Base-by-base conservation (phyloP, 1,140 invertebrate genomes). In the Papilio polytes region DNA sequence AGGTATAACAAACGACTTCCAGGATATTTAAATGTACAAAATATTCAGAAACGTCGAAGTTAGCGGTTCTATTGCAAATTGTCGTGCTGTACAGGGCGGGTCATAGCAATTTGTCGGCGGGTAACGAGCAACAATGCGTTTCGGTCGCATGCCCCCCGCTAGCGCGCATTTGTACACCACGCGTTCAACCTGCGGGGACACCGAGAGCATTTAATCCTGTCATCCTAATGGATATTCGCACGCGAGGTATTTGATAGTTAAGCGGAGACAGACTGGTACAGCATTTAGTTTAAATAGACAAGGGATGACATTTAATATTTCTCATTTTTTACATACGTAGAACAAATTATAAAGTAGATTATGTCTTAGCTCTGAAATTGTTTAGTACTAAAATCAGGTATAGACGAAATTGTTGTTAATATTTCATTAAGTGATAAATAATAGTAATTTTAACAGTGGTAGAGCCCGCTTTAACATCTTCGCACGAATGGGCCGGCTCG, bases 51-150 rank as follows among this genome's bases (percentile, higher is more conserved):
- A 48, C 46, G 12, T 20, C 46, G 44, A 51, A 76, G 76, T 78
- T 78, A 78, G 53, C 76, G 77, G 77, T 78, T 59, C 77, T 78
- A 78, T 78, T 78, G 77, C 77, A 78, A 78, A 78, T 78, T 18
- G 77, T 15, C 56, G 44, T 76, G 13, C 74, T 9, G 18, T 31
- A 26, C 78, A n/a, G 80, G 74, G 81, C 84, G 81, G 70, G 85
- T 56, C 79, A 80, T 74, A 78, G 85, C 89, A 81, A 93, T 93
- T 93, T 92, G 89, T 93, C 90, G 85, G 31, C 81, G 80, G 72
- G 87, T 92, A 91, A 92, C 91, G 88, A 91, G 88, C 87, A 88
- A 91, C 91, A 91, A 93, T 90, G 83, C 86, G 86, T 88, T 89
- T 87, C 85, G 87, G 89, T 91, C 89, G 88, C 90, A 84, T 48